Base-by-base conservation (phyloP, 2,113 vertebrate species). In the Tinamus guttatus region DNA sequence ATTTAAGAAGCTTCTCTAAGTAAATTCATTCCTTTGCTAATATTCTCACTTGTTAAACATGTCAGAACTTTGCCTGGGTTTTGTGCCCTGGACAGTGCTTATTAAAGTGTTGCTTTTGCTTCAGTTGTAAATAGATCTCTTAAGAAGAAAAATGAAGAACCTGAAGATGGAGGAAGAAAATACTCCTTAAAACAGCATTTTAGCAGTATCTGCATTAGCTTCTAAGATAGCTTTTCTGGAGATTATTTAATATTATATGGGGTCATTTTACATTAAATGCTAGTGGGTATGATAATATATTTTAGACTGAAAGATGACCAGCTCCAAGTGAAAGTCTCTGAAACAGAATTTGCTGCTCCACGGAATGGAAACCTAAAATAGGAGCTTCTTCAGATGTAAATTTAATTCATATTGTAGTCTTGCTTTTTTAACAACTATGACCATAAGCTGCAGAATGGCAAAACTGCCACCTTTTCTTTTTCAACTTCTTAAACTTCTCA, bases 281-380 rank as follows among this genome's bases (percentile, higher is more conserved):
- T 34, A 52, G 43, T 52, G 79, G 47, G 6, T 63, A 11, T 56
- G 71, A 18, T 28, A 71, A 20, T 1, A 1, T 27, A 49, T 56
- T 86, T 83, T 73, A 64, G 20, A 34, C 22, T 30, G 24, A 47
- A 41, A 64, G 59, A 19, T 21, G 24, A 7, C 68, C 6, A 13
- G 11, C 21, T 92, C 13, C 24, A 8, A 60, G 10, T 68, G 59
- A 45, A 76, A 18, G 25, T 38, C 14, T 63, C 40, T 0, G 0
- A 36, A 15, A 7, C 13, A 6, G 8, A 12, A 21, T 9, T 63
- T 75, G n/a, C 30, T 5, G 2, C 87, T 89, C 13, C 70, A 21
- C 58, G 20, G 30, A 78, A 58, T 0, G 0, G 30, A 25, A 59
- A 0, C 45, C 11, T 94, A 17, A 80, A 88, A 7, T 4, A 41